These are phyloP conservation scores for Chionodraco myersi DNA, from an alignment of 2,113 vertebrate genomes.

Conservation along the genomic window DNA sequence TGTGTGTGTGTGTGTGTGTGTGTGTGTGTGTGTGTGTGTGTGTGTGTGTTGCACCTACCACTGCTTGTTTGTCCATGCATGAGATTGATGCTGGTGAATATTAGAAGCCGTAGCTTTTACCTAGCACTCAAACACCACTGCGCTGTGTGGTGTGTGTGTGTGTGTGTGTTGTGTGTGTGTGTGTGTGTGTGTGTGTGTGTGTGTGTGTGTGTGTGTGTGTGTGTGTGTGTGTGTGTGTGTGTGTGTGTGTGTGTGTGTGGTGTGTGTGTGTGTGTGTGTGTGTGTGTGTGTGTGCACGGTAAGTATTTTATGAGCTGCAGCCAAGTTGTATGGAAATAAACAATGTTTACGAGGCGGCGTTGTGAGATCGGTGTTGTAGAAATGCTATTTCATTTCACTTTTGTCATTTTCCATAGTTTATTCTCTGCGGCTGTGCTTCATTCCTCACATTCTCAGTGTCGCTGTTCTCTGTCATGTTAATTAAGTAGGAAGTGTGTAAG, in stretches of 20 bases:
- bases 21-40: constrained; percentile 3
- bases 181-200: constrained; percentile 8
- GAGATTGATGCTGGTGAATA: constrained; percentile 25
- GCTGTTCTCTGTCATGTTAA: constrained; percentile 10
- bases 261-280: constrained; percentile 9
- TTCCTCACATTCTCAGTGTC: background rate
- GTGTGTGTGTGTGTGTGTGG: background rate
- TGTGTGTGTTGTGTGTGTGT: constrained; percentile 5
- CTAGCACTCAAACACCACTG: no score
- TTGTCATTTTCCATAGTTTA: constrained; percentile 46
- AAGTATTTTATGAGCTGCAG: constrained; percentile 14
- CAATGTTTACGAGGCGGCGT: constrained; percentile 43
- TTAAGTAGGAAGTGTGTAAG: background rate
- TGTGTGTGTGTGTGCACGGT: constrained; percentile 2
- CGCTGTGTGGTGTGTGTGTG: constrained; percentile 1
- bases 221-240: constrained; percentile 6
- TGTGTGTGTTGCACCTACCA: background rate
- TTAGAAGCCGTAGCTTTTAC: constrained; percentile 35
- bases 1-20: background rate
- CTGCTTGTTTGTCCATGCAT: constrained; percentile 13
- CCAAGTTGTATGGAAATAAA: constrained; percentile 59
- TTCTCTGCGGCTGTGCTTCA: constrained; percentile 22
- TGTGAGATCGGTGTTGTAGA: constrained; percentile 29
- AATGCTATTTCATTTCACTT: constrained; percentile 52
- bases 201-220: constrained; percentile 7